Evolutionary conservation across 2,113 vertebrate species (phyloP).

Genomic region (Uria lomvia): DNA sequence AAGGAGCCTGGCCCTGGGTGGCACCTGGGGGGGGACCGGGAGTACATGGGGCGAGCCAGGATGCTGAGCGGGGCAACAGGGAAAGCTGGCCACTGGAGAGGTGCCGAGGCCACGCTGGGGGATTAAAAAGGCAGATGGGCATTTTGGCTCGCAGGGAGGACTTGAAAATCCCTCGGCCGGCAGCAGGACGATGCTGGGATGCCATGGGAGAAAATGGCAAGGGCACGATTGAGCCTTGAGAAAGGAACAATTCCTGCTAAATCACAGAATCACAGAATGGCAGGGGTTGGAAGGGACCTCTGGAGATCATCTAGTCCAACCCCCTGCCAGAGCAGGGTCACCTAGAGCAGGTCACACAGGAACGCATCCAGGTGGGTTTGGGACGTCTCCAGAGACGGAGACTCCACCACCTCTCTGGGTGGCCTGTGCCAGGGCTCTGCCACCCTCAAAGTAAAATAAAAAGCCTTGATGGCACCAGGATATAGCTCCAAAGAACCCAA

Average conservation of each 20-base stretch:
- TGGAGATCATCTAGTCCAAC: no score
- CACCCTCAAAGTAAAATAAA: neutral
- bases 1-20: neutral
- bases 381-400: no score
- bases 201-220: neutral
- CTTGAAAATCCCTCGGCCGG: fast-evolving
- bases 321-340: no score
- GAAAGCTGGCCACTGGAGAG: neutral
- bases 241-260: neutral
- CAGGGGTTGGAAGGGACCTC: no score
- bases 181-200: neutral
- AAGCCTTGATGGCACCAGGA: neutral
- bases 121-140: neutral
- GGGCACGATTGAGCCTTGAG: neutral
- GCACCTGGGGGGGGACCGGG: fast-evolving
- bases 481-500: neutral
- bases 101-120: no score
- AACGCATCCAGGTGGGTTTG: no score
- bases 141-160: neutral
- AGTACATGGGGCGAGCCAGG: neutral
- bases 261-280: no score
- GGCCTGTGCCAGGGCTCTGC: no score
- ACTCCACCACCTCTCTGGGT: no score
- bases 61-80: fast-evolving
- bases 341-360: no score